These are phyloP conservation scores for Meriones unguiculatus DNA, from an alignment of 2,113 vertebrate genomes.

Conservation along the genomic window DNA sequence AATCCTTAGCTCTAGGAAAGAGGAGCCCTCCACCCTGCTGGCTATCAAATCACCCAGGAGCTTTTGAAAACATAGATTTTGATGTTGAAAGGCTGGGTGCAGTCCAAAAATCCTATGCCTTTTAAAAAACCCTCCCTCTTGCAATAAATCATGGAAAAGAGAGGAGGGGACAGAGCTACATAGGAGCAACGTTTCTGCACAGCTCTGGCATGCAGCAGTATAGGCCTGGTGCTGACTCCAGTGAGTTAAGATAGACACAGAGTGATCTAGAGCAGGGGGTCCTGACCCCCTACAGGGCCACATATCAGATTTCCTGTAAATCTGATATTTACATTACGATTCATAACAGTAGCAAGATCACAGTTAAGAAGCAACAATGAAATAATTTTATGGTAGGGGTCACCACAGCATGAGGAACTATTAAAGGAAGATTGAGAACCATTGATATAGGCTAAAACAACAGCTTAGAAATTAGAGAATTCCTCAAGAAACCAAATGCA, in stretches of 20 bases:
- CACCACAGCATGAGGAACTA: background rate
- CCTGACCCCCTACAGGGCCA: too few relatives aligned
- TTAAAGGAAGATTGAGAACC: background rate
- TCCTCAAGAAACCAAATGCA: slow-evolving; percentile 1
- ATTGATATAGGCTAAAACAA: background rate
- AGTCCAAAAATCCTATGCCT: background rate
- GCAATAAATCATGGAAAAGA: background rate
- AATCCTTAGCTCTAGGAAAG: background rate
- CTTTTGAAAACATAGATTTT: background rate
- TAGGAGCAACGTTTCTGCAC: background rate
- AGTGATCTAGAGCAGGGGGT: background rate
- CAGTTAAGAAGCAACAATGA: background rate
- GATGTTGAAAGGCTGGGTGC: background rate
- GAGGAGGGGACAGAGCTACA: background rate
- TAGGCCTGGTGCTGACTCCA: background rate
- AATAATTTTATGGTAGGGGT: background rate
- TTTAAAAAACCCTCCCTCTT: background rate
- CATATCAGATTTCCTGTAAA: background rate
- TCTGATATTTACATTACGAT: background rate
- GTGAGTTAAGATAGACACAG: background rate
- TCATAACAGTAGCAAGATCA: background rate
- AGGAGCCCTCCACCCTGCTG: background rate
- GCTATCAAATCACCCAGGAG: background rate
- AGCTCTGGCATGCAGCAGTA: background rate
- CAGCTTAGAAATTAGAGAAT: background rate